Evolutionary conservation across 2,888 invertebrate species (phyloP), one percentile per base, ranked within the genome.

Genomic region (Cephus pulcher): DNA sequence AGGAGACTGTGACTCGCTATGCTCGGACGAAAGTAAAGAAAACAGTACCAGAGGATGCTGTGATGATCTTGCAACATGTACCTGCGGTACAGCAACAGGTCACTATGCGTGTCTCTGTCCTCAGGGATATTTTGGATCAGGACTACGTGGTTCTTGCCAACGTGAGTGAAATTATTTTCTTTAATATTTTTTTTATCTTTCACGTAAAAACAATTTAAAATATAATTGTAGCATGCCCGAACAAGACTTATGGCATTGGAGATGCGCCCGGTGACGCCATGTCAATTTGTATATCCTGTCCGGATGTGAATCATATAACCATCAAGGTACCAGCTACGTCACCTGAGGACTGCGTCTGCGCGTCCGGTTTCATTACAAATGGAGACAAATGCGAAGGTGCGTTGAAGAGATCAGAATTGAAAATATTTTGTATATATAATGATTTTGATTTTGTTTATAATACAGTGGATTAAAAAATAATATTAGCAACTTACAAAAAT

Each of bases 91-190:
- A 6, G 93, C 94, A 32, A 95, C 95, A 0, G 95, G 95, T 1
- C 94, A 94, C 85, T 95, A 95, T 85, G 93, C 94, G n/a, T 96
- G 95, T 84, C 90, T 94, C 34, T 96, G 95, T 84, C 92, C 93
- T 70, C 90, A 93, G 4, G 95, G 95, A 15, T 95, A 93, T 86
- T 95, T 94, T 85, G 95, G 95, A 56, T 93, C 93, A 30, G 95
- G 95, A 1, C 89, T 95, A 1, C 90, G 89, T 81, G 93, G 93
- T 75, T 93, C 93, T 33, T 95, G 95, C 85, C 91, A 92, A 83
- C 93, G 95, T 95, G 92, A 92, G 93, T 88, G 75, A 34, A 23
- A 68, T 77, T 75, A 30, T 79, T 70, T 12, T 56, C 34, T 69
- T 76, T 69, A 56, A 73, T 37, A 74, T 15, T 74, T 35, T 68